Evolutionary conservation across 2,113 vertebrate species (phyloP).

Genomic region (Oostethus manadensis): DNA sequence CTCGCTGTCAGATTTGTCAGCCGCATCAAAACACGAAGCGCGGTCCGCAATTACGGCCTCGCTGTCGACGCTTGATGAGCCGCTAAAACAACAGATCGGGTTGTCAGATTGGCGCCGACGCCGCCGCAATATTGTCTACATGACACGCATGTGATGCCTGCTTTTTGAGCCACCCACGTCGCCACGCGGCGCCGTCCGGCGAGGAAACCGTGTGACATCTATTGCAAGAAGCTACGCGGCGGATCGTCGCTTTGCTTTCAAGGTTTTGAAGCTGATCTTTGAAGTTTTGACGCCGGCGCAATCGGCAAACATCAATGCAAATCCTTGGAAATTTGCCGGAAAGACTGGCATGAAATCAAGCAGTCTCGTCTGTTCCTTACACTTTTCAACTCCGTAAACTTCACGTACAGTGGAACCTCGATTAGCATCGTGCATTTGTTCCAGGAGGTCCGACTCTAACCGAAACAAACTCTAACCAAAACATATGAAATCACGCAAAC

Average conservation of each 20-base stretch:
- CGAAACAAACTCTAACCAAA: too few species aligned
- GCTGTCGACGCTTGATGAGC: conserved; percentile 60
- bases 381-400: too few species aligned
- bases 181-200: conserved; percentile 17
- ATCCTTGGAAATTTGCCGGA: too few species aligned
- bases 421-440: too few species aligned
- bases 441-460: too few species aligned
- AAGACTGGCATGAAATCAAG: too few species aligned
- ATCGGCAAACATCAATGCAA: too few species aligned
- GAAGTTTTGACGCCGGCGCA: too few species aligned
- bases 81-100: conserved; percentile 52
- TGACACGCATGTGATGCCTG: conserved; percentile 44
- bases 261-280: background rate
- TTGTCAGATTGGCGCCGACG: conserved; percentile 52
- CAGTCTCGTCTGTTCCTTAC: too few species aligned
- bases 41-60: conserved; percentile 46
- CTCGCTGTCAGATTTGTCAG: conserved; percentile 49
- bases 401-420: too few species aligned
- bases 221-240: conserved; percentile 1
- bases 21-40: conserved; percentile 45
- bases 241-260: background rate
- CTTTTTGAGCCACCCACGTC: conserved; percentile 21
- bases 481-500: too few species aligned
- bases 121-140: conserved; percentile 49
- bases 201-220: conserved; percentile 1